Conservation (phyloP, 1,140 invertebrate species). For the Nylanderia fulva region DNA sequence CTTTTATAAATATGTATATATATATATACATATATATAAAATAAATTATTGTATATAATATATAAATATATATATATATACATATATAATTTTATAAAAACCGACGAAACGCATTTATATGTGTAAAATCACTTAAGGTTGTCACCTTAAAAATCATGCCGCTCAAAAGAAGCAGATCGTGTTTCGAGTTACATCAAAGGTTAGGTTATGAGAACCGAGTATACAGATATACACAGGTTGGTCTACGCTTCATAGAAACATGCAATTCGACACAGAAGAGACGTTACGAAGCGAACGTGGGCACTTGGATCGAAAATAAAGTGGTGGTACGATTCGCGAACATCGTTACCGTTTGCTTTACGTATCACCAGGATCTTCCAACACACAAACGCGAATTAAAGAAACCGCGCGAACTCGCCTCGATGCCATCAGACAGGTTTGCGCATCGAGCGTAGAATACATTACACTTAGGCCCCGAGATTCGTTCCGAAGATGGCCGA, state of each 20-base stretch:
- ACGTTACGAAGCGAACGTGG: neutral
- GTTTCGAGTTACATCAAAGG: neutral
- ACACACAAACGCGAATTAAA: slow-evolving; percentile 33
- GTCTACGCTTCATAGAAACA: neutral
- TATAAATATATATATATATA: no score
- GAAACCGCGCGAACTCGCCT: slow-evolving; percentile 38
- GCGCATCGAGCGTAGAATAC: slow-evolving; percentile 19
- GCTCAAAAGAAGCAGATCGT: neutral
- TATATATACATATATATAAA: no score
- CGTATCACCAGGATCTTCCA: neutral
- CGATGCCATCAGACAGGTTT: slow-evolving; percentile 18
- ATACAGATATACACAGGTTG: neutral
- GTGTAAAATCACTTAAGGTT: slow-evolving; percentile 14
- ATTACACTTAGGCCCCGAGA: slow-evolving; percentile 43
- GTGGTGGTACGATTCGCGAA: neutral
- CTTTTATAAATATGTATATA: no score
- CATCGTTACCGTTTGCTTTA: neutral
- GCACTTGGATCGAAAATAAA: slow-evolving; percentile 3
- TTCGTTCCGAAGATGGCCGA: slow-evolving; percentile 37
- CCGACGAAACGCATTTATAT: neutral
- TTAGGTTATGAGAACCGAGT: neutral
- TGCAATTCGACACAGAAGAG: neutral
- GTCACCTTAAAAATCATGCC: neutral
- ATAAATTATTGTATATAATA: no score
- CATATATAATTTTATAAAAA: neutral